These are phyloP conservation scores for Garrulus glandarius DNA, from an alignment of 2,797 vertebrate genomes.

Conservation along the genomic window DNA sequence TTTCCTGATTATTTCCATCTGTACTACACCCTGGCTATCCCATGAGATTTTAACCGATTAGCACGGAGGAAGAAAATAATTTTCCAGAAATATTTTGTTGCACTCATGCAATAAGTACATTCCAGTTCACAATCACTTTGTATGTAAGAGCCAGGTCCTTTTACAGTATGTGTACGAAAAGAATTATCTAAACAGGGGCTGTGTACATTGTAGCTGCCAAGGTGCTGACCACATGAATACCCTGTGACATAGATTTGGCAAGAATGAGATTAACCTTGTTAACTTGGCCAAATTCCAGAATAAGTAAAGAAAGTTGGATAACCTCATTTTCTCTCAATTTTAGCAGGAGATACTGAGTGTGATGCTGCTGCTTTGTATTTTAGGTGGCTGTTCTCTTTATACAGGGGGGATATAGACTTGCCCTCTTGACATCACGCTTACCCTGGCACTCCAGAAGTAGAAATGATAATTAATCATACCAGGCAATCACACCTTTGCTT, in stretches of 20 bases:
- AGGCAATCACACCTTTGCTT: background rate
- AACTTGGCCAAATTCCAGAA: slow-evolving; percentile 4
- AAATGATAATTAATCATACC: background rate
- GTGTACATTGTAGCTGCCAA: background rate
- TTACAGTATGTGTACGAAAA: background rate
- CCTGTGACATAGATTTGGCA: slow-evolving; percentile 23
- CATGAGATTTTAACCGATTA: slow-evolving; percentile 12
- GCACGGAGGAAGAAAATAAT: slow-evolving; percentile 28
- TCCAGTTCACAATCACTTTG: slow-evolving; percentile 15
- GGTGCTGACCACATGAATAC: slow-evolving; percentile 20
- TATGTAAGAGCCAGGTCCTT: background rate
- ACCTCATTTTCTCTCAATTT: background rate
- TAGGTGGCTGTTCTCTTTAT: background rate
- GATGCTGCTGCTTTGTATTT: background rate
- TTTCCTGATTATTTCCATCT: slow-evolving; percentile 68
- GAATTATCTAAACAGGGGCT: background rate
- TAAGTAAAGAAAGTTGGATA: background rate
- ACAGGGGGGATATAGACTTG: background rate
- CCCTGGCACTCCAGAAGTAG: background rate
- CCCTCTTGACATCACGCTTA: background rate
- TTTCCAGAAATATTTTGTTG: slow-evolving; percentile 59
- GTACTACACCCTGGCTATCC: slow-evolving; percentile 23
- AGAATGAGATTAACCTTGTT: background rate
- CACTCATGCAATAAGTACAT: slow-evolving; percentile 39
- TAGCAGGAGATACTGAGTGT: background rate